Percentiles rank a stretch among this genome's conserved stretches.
Evolutionary conservation across 2,113 vertebrate genomes (phyloP).

Genomic region (Hippocampus barbouri): DNA sequence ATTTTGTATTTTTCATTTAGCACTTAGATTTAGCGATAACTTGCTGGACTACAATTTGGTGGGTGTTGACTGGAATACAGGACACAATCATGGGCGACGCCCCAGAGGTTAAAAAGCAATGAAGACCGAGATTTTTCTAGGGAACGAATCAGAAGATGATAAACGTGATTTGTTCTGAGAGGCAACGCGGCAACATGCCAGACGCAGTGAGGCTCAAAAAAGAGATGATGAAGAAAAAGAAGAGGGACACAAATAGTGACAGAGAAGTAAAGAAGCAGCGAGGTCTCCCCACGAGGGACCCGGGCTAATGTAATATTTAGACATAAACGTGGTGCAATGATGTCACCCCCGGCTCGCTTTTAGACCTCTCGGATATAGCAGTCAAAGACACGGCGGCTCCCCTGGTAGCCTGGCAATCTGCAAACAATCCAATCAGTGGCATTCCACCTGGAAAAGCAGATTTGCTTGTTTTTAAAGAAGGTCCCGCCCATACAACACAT

Average conservation of each 20-base stretch:
- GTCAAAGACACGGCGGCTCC: slow-evolving; percentile 54
- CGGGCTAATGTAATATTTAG: slow-evolving; percentile 66
- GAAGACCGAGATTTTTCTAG: neutral
- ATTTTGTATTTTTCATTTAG: too few relatives aligned
- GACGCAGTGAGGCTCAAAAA: slow-evolving; percentile 11
- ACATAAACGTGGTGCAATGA: slow-evolving; percentile 53
- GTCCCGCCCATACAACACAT: neutral
- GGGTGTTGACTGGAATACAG: too few relatives aligned
- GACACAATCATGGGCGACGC: neutral
- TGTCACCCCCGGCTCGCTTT: slow-evolving; percentile 62
- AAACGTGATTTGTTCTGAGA: slow-evolving; percentile 15
- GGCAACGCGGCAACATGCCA: slow-evolving; percentile 12
- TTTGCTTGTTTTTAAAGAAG: neutral
- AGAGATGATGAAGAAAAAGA: slow-evolving; percentile 12
- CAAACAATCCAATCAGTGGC: slow-evolving; percentile 33
- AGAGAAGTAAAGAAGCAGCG: slow-evolving; percentile 38
- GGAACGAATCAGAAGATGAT: neutral
- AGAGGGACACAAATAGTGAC: slow-evolving; percentile 47
- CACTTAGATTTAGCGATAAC: too few relatives aligned
- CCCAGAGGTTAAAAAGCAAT: neutral
- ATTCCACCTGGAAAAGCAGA: neutral
- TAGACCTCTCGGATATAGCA: slow-evolving; percentile 68
- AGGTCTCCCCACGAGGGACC: slow-evolving; percentile 41
- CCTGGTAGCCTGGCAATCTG: slow-evolving; percentile 40
- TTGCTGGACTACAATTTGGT: neutral